These are phyloP conservation scores for Agrilus mali DNA, from an alignment of 2,888 invertebrate genomes.

Conservation along the genomic window DNA sequence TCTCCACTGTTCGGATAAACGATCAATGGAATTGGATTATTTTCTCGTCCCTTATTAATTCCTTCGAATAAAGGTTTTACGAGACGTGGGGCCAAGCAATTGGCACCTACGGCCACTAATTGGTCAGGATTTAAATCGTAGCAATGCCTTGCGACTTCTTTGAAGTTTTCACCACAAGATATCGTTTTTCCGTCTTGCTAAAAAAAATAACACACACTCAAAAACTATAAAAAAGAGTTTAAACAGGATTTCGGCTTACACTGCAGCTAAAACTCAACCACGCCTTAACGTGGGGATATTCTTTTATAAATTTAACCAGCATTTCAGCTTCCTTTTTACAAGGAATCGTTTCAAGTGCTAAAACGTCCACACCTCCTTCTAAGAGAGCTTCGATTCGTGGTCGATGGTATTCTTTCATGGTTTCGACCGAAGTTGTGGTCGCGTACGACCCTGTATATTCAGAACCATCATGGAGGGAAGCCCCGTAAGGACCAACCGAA, in stretches of 20 bases:
- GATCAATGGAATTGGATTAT: constrained; percentile 55
- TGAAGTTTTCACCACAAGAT: constrained; percentile 71
- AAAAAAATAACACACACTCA: constrained; percentile 2
- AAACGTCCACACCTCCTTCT: constrained; percentile 68
- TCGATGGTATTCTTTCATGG: constrained; percentile 73
- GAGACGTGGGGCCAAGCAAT: constrained; percentile 64
- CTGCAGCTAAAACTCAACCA: constrained; percentile 85
- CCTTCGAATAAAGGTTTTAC: constrained; percentile 48
- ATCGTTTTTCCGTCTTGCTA: constrained; percentile 48
- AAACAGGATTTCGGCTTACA: constrained; percentile 35
- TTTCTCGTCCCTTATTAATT: constrained; percentile 37
- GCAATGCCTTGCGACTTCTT: constrained; percentile 56
- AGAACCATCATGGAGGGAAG: constrained; percentile 78
- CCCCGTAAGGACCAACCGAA: constrained; percentile 88
- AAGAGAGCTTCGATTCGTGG: constrained; percentile 68
- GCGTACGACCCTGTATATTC: constrained; percentile 85
- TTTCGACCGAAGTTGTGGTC: constrained; percentile 44
- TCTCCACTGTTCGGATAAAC: constrained; percentile 92
- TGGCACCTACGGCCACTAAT: constrained; percentile 77
- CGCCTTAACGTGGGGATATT: constrained; percentile 66
- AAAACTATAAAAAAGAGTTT: neutral
- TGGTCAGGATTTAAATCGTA: constrained; percentile 49
- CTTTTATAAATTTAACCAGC: constrained; percentile 62
- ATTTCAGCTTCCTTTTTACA: constrained; percentile 71
- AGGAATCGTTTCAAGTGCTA: constrained; percentile 90